Conservation (phyloP, 2,797 vertebrate species). For the Cetoscarus ocellatus region DNA sequence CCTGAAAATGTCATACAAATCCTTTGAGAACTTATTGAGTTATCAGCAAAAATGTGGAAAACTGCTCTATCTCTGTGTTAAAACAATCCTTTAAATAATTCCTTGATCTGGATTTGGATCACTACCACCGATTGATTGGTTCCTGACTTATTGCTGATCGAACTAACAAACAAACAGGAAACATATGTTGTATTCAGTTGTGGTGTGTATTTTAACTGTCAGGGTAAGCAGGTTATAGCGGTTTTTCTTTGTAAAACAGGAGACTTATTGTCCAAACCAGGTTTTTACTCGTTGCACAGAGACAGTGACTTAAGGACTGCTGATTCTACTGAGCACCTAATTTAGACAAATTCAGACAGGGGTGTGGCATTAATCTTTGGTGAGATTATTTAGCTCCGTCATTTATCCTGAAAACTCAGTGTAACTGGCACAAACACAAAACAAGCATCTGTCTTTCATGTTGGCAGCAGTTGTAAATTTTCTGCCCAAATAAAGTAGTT, state of each 20-base stretch:
- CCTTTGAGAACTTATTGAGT: too few species aligned
- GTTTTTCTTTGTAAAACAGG: neutral
- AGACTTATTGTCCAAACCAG: neutral
- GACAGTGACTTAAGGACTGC: neutral
- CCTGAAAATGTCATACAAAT: too few species aligned
- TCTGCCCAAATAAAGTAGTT: slow-evolving; percentile 46
- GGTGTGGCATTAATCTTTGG: slow-evolving; percentile 31
- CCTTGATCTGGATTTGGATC: too few species aligned
- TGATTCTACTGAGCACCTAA: neutral
- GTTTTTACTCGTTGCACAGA: neutral
- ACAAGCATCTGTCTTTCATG: slow-evolving; percentile 55
- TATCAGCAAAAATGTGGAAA: too few species aligned
- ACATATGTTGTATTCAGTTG: too few species aligned
- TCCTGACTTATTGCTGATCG: too few species aligned
- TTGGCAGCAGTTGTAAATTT: slow-evolving; percentile 46
- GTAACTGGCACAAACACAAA: slow-evolving; percentile 46
- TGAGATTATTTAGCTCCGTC: slow-evolving; percentile 31
- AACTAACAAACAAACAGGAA: too few species aligned
- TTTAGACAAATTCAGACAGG: slow-evolving; percentile 10
- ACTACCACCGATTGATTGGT: too few species aligned
- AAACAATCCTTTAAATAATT: too few species aligned
- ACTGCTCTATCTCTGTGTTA: too few species aligned
- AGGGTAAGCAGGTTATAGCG: neutral
- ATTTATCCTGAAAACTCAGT: slow-evolving; percentile 43
- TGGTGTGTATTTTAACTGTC: too few species aligned